Base-by-base conservation (phyloP, 2,888 invertebrate genomes). In the Mesochorus sp. region DNA sequence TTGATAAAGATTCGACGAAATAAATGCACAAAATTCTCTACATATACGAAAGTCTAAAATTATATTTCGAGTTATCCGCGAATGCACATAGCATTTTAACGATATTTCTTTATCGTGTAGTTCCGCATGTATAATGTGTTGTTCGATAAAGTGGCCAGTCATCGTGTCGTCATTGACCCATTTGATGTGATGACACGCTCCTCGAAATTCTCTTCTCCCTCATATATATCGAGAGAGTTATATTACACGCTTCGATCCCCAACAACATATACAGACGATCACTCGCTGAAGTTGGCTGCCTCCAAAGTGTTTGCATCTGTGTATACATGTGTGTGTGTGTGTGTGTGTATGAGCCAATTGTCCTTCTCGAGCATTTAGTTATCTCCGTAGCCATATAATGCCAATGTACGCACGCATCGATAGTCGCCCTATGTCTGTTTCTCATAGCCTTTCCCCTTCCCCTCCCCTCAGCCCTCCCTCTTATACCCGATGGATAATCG, bases 321-420 rank as follows among this genome's bases (percentile, higher is more conserved):
- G 24, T 1, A 28, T 34, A 12, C 31, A 62, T 51, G 51, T 26
- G 2, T 24, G 49, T 6, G 47, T 19, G 10, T 10, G 10, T 49
- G 19, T 2, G 37, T 21, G n/a, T 57, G 24, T 57, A 57, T 10
- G 17, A 55, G 28, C 68, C 77, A 77, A 77, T 77, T 77, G 77
- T 73, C 72, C 53, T 78, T 26, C 64, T 53, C 59, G 70, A 66
- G 66, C 59, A 72, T 74, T 74, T 70, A 74, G 74, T 78, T 78
- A 74, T 70, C 74, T 78, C 70, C 59, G 31, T 28, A 53, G 70
- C 74, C 37, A 53, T 66, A 74, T 70, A 74, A 66, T 51, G 64
- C 21, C 47, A 8, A 31, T 59, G 49, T 59, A 71, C 76, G n/a
- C n/a, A 67, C 76, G 76, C 76, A 66, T 66, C 76, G 71, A 59